Evolutionary conservation across 1,140 invertebrate genomes (phyloP).

Genomic region (Cryptotermes secundus): DNA sequence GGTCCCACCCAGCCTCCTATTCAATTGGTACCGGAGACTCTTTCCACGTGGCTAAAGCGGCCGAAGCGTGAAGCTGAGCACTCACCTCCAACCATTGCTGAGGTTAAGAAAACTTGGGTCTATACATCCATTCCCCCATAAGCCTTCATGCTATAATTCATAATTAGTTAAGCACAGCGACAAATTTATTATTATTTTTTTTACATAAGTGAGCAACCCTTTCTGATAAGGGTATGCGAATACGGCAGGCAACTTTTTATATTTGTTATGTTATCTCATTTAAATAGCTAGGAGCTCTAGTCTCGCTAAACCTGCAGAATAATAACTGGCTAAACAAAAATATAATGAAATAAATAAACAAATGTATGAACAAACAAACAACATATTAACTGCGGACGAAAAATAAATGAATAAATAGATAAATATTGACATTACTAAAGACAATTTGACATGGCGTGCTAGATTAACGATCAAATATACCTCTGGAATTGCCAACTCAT

Average conservation of each 20-base stretch:
- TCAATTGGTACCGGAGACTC: too few species aligned
- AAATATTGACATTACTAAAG: conserved; percentile 7
- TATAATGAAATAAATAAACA: conserved; percentile 16
- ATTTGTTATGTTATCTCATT: conserved; percentile 3
- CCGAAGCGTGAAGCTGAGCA: too few species aligned
- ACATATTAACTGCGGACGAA: conserved; percentile 13
- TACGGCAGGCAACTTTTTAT: not conserved
- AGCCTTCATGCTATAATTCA: too few species aligned
- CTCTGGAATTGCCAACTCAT: not conserved
- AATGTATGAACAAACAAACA: conserved; percentile 11
- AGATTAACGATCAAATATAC: not conserved
- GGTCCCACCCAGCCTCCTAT: too few species aligned
- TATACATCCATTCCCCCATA: too few species aligned
- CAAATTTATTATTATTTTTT: too few species aligned
- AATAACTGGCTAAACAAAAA: not conserved
- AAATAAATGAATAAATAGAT: conserved; percentile 1
- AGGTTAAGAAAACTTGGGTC: too few species aligned
- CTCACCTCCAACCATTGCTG: too few species aligned
- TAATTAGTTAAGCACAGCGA: too few species aligned
- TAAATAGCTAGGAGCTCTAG: not conserved
- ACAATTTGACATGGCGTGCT: not conserved
- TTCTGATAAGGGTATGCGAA: not conserved
- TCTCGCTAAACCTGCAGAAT: not conserved
- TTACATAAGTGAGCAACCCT: not conserved
- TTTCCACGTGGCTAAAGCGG: too few species aligned